phyloP scores from a whole-genome alignment of 2,888 invertebrate genomes.

The Hemicrepidius hirtus region DNA sequence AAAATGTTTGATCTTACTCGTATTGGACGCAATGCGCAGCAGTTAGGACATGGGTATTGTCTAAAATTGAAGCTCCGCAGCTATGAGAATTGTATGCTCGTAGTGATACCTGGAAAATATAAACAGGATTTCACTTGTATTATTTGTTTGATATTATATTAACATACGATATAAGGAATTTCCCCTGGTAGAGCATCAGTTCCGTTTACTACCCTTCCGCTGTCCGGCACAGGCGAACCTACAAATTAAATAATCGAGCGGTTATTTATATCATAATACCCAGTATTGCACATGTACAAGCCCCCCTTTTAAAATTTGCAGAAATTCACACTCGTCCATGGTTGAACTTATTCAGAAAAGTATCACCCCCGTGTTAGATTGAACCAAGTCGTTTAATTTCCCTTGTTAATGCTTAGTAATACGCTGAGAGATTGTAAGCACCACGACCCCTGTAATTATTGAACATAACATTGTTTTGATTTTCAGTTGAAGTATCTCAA shows the following conservation, averaged over 20 bases:
- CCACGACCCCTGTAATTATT: no score
- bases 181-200: conserved; percentile 55
- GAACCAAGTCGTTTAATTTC: no score
- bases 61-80: conserved; percentile 56
- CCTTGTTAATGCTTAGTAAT: no score
- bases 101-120: conserved; percentile 46
- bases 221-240: conserved; percentile 12
- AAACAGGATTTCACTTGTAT: background rate
- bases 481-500: no score
- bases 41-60: conserved; percentile 52
- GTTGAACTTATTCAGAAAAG: no score
- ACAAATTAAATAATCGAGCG: background rate
- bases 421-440: no score
- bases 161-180: conserved; percentile 56
- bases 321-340: no score
- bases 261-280: no score
- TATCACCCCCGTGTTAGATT: no score
- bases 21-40: conserved; percentile 54
- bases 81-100: conserved; percentile 33
- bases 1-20: conserved; percentile 3
- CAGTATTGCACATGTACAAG: no score
- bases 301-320: no score
- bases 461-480: no score
- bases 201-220: conserved; percentile 53
- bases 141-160: background rate